These are phyloP conservation scores for Drosophila tripunctata DNA, from an alignment of 2,888 invertebrate genomes.

Conservation along the genomic window DNA sequence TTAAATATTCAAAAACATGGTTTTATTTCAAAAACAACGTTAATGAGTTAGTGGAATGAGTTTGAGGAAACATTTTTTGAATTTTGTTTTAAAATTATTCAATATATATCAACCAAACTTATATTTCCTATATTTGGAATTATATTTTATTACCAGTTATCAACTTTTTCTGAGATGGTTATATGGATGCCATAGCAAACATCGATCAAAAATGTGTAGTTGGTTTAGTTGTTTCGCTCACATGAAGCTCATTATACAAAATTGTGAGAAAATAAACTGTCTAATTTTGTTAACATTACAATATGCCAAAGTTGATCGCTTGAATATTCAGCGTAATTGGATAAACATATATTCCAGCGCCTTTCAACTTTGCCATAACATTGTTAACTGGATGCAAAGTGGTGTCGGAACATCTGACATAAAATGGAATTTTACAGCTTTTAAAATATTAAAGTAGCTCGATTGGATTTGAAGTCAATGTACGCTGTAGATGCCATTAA, in stretches of 20 bases:
- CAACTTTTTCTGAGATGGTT: no score
- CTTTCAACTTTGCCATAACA: slow-evolving; percentile 26
- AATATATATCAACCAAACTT: no score
- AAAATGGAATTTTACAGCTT: slow-evolving; percentile 8
- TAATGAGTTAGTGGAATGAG: no score
- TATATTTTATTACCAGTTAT: no score
- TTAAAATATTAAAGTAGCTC: slow-evolving; percentile 29
- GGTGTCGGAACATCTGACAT: slow-evolving; percentile 1
- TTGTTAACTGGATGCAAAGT: slow-evolving; percentile 25
- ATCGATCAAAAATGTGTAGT: no score
- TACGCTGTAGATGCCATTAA: slow-evolving; percentile 64
- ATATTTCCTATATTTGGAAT: no score
- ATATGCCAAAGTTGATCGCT: background rate
- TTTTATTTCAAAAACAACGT: no score
- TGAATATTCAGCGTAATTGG: slow-evolving; percentile 12
- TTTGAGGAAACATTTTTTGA: no score
- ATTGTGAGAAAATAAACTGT: background rate
- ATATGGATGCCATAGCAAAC: no score
- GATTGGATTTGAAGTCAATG: slow-evolving; percentile 43
- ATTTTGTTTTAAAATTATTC: no score
- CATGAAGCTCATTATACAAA: no score
- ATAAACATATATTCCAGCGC: slow-evolving; percentile 3
- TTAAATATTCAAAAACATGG: background rate
- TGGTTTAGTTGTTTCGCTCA: no score
- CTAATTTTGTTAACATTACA: background rate